Evolutionary conservation across 2,113 vertebrate species (phyloP).

Genomic region (Arvicanthis niloticus): DNA sequence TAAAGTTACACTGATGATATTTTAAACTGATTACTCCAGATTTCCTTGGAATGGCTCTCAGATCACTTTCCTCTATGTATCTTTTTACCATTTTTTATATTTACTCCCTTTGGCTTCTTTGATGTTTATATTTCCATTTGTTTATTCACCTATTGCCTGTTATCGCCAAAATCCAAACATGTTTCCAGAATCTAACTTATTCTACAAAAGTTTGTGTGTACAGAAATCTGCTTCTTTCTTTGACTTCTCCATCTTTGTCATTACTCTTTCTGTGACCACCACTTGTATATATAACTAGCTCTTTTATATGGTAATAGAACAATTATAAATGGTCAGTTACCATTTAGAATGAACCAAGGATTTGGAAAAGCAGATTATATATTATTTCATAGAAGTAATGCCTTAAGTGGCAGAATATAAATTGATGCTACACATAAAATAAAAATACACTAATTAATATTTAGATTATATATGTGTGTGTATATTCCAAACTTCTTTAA

Average conservation of each 20-base stretch:
- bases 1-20: conserved; percentile 59
- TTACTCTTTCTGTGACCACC: neutral
- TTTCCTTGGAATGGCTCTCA: conserved; percentile 22
- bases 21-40: conserved; percentile 61
- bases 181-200: neutral
- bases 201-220: neutral
- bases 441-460: conserved; percentile 6
- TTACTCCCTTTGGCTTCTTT: neutral
- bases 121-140: neutral
- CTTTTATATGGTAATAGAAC: neutral
- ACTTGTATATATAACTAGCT: neutral
- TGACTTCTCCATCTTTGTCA: neutral
- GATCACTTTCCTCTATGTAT: neutral
- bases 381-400: conserved; percentile 20
- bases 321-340: neutral
- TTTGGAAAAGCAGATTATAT: neutral
- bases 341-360: neutral
- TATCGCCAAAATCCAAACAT: neutral
- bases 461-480: neutral
- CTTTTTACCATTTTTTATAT: neutral
- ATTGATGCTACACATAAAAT: conserved; percentile 23
- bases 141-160: neutral
- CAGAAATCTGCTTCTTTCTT: neutral
- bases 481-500: conserved; percentile 1
- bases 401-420: neutral